Evolutionary conservation across 2,888 invertebrate species (phyloP), one percentile per base, ranked within the genome.

Genomic region (Andrena trimmerana): DNA sequence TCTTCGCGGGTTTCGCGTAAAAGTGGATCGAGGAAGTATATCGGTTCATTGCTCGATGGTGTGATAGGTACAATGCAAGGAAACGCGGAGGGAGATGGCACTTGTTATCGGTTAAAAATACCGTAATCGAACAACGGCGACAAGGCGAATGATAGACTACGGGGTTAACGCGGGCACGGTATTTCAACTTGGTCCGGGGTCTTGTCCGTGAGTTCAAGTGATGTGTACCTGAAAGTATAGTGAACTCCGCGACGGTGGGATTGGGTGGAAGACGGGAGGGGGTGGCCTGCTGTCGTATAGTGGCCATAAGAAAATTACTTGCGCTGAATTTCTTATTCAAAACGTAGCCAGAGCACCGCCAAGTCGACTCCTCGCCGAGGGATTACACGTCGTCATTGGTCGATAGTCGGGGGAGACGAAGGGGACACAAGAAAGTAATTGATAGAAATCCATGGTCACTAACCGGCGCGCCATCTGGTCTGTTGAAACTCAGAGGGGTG

Each of bases 221-320:
- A 63, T 74, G 42, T 42, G 42, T 42, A 76, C 66, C 71, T 78
- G 66, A 59, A 77, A 75, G 83, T 78, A 72, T 50, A 60, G 67
- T 48, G 79, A 75, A 42, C 33, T 63, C 36, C 72, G 66, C 42
- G 68, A 75, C 57, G 70, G 24, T n/a, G 59, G 70, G 85, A 79
- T 62, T 71, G 65, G 67, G 67, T 50, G 63, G 69, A 83, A 80
- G 82, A 83, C 80, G 16, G 67, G 84, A 27, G 27, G 80, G 81
- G 81, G 31, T 80, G 71, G 72, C 67, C 74, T 31, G 75, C 5
- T 20, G 67, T 57, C 78, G 76, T 76, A 72, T 63, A 81, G 42
- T 60, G 87, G 31, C 72, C 87, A 90, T 92, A 93, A 93, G 92
- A 93, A 93, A 93, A 92, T 92, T 93, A 82, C 90, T 81, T 80